Evolutionary conservation across 2,797 vertebrate species (phyloP), one percentile per base, ranked within the genome.

Genomic region (Varecia variegata): DNA sequence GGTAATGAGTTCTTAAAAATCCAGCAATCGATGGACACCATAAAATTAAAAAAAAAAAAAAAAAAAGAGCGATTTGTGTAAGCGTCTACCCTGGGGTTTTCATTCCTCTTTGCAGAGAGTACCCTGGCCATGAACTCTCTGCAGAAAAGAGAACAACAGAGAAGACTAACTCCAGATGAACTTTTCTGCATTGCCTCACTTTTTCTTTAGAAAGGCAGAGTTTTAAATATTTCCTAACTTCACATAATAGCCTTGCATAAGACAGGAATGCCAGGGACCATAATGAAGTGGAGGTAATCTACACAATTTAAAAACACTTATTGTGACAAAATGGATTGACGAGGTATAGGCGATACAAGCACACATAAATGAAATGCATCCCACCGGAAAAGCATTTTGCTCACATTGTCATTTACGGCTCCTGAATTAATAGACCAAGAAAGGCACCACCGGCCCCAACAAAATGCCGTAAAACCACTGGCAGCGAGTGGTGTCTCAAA

Each of bases 351-450:
- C 94, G 96, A 94, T 74, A 97, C 96, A 96, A 87, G 98, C 97
- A 93, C 93, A 94, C 97, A 98, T 98, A 98, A 98, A 98, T 97
- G 98, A 98, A 98, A 98, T 93, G 98, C 98, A 98, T 98, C 98
- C 98, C 98, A 97, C 98, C 97, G 98, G 98, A 99, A 98, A 98
- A 98, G 98, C 98, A 97, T 98, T 98, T 98, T 98, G 98, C 98
- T 98, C 98, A 96, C 98, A 98, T 98, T 99, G 98, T 99, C 98
- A 99, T 99, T 99, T 99, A 98, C 97, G 97, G 98, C 98, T 98
- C 97, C 98, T 98, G 99, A 99, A 99, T 99, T 99, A 99, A 99
- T 99, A 99, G 99, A 99, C 99, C 99, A 99, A 99, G 99, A 99
- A 99, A 99, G 99, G 98, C 99, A 99, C 99, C 98, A 99, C 98